Percentiles rank a stretch among this genome's conserved stretches.
These are phyloP conservation scores for Acanthisitta chloris DNA, from an alignment of 2,113 vertebrate species.

Conservation along the genomic window DNA sequence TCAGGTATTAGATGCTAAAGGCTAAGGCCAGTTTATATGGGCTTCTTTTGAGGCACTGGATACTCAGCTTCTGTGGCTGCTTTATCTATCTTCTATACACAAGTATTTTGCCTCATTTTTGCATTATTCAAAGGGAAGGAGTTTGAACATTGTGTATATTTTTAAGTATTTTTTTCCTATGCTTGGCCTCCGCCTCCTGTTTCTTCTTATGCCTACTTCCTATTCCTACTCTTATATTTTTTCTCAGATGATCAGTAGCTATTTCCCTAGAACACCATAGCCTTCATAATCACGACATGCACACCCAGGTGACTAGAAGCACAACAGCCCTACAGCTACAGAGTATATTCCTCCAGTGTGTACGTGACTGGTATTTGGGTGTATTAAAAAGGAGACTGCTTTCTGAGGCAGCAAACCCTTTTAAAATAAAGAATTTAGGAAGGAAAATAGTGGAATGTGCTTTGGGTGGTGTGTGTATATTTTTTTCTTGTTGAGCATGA, in stretches of 20 bases:
- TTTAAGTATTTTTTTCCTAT: not conserved
- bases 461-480: fast-evolving
- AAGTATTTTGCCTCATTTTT: not conserved
- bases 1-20: not conserved
- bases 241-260: not conserved
- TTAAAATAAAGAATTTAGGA: not conserved
- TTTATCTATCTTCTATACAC: not conserved
- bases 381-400: not conserved
- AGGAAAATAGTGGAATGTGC: not conserved
- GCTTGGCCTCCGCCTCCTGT: not conserved
- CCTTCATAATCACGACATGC: not conserved
- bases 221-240: not conserved
- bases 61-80: not conserved
- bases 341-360: not conserved
- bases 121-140: not conserved
- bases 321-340: fast-evolving
- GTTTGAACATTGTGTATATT: not conserved
- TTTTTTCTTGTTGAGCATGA: not conserved
- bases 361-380: not conserved
- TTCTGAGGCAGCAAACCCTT: not conserved
- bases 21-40: not conserved
- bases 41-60: not conserved
- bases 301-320: not conserved
- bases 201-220: not conserved
- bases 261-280: not conserved